phyloP scores from a whole-genome alignment of 2,113 vertebrate species.

The Epinephelus lanceolatus region DNA sequence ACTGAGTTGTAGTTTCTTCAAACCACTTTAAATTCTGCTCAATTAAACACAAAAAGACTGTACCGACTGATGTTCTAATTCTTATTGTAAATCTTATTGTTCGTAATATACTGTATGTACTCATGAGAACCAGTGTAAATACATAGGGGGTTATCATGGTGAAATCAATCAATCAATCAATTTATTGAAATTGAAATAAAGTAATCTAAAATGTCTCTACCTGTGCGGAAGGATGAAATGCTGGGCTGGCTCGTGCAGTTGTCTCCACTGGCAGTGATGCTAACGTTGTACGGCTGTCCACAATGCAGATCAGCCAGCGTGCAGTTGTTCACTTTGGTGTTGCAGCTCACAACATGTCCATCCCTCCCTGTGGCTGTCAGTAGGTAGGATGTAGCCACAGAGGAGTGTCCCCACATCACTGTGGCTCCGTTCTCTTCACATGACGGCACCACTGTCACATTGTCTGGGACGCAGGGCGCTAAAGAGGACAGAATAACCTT shows the following conservation, averaged over 20 bases:
- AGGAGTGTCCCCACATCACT: slow-evolving; percentile 76
- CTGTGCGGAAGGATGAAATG: slow-evolving; percentile 67
- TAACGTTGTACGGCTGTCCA: slow-evolving; percentile 74
- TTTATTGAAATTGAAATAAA: too few species aligned
- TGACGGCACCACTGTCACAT: slow-evolving; percentile 45
- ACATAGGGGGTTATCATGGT: not conserved
- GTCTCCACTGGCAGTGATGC: slow-evolving; percentile 68
- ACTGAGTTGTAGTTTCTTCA: too few species aligned
- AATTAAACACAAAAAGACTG: too few species aligned
- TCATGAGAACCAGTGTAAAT: not conserved
- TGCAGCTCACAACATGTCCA: slow-evolving; percentile 67
- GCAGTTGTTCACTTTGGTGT: slow-evolving; percentile 69
- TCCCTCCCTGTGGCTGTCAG: slow-evolving; percentile 69
- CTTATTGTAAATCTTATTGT: not conserved
- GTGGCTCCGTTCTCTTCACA: slow-evolving; percentile 63
- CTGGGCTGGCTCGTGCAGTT: slow-evolving; percentile 76
- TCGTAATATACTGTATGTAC: not conserved
- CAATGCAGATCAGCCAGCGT: slow-evolving; percentile 77
- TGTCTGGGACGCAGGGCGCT: slow-evolving; percentile 83
- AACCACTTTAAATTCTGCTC: too few species aligned
- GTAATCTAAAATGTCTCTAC: slow-evolving; percentile 48
- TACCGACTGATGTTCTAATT: not conserved
- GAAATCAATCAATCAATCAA: not conserved
- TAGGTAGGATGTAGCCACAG: slow-evolving; percentile 73
- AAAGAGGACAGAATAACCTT: not conserved